Base-by-base conservation (phyloP, 2,797 vertebrate genomes). In the Tympanoctomys barrerae region DNA sequence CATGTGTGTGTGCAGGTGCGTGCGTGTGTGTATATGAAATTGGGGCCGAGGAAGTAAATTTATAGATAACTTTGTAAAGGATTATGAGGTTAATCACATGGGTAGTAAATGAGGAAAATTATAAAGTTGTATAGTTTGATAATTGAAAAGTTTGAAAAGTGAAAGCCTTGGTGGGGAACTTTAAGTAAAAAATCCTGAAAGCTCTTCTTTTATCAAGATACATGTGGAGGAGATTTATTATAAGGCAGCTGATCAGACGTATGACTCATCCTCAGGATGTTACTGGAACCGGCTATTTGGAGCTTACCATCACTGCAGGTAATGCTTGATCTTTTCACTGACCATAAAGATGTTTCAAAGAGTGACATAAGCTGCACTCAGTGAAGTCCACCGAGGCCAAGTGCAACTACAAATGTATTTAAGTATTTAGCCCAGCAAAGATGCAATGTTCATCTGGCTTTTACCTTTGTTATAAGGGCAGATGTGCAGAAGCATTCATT, bases 281-380 rank as follows among this genome's bases (percentile, higher is more conserved):
- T 98, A 78, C 97, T 97, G 97, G 97, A 98, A 97, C 36, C 96
- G 94, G 83, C 95, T 92, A 24, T 97, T 97, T 97, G 94, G 86
- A 81, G 84, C 42, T 97, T 97, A 95, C 92, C 95, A 95, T 97
- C 96, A 97, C 36, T 92, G 94, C 78, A 97, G 79, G 93, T 96
- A 94, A 96, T 88, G 88, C 90, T 93, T 97, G 96, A 96, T 97
- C 93, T 96, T 95, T 97, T 96, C 83, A 85, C 90, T 94, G 86
- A 93, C 95, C 90, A 92, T 94, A 97, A 97, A 96, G 93, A 96
- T 89, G 86, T 95, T 97, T 97, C 28, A 94, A 92, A 87, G 93
- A 89, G 82, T 95, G 94, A 96, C 92, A 94, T 93, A 96, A 96
- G 90, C 64, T 83, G 82, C 49, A 64, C 70, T 92, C 26, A 62